Conservation (phyloP, 2,888 invertebrate genomes). For the Merodon equestris region DNA sequence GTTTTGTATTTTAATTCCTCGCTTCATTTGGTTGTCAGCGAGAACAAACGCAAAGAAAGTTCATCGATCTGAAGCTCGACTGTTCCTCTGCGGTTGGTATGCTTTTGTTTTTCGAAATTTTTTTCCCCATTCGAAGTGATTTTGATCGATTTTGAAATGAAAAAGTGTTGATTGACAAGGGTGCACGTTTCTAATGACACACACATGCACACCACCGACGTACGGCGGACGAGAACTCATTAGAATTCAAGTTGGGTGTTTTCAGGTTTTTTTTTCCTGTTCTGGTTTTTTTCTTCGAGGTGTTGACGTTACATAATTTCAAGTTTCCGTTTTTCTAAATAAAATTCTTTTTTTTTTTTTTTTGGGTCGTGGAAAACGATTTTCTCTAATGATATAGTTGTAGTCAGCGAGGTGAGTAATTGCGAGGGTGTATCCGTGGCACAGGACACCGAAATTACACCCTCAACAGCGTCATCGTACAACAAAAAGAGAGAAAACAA, state of each 20-base stretch:
- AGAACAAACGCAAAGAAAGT: slow-evolving; percentile 48
- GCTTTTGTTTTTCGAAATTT: background rate
- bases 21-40: slow-evolving; percentile 56
- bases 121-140: slow-evolving; percentile 26
- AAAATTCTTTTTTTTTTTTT: slow-evolving; percentile 14
- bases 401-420: slow-evolving; percentile 62
- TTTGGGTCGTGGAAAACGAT: slow-evolving; percentile 26
- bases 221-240: slow-evolving; percentile 52
- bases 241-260: slow-evolving; percentile 35
- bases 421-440: slow-evolving; percentile 63
- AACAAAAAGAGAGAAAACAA: slow-evolving; percentile 21
- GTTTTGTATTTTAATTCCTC: slow-evolving; percentile 7
- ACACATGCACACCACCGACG: slow-evolving; percentile 21
- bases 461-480: slow-evolving; percentile 25
- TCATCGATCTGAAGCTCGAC: slow-evolving; percentile 57
- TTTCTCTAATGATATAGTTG: slow-evolving; percentile 63
- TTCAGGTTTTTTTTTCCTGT: background rate
- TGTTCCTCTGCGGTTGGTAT: slow-evolving; percentile 5
- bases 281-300: slow-evolving; percentile 56
- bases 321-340: slow-evolving; percentile 55
- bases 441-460: slow-evolving; percentile 64
- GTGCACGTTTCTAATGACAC: slow-evolving; percentile 48
- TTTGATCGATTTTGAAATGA: slow-evolving; percentile 65
- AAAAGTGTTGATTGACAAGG: slow-evolving; percentile 65
- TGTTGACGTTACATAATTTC: slow-evolving; percentile 68